Conservation (phyloP, 2,888 invertebrate species). For the Thalpophila matura region DNA sequence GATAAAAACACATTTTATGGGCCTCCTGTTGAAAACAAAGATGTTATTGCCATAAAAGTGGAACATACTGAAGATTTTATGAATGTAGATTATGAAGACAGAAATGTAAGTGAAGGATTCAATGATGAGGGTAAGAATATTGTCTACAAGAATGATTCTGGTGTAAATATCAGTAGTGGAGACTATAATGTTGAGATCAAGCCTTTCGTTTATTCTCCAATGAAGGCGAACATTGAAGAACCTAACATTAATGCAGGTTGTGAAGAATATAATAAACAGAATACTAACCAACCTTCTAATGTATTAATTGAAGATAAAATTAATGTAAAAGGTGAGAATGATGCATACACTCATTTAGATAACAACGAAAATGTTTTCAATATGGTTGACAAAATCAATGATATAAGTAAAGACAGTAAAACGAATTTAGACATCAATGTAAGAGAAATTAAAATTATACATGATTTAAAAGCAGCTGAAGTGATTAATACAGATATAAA, state of each 20-base stretch:
- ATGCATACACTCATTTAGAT: neutral
- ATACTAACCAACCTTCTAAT: too few relatives aligned
- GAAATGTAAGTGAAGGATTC: neutral
- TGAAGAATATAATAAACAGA: neutral
- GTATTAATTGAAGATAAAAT: neutral
- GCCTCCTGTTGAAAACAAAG: constrained; percentile 13
- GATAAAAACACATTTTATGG: constrained; percentile 42
- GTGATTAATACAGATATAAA: too few relatives aligned
- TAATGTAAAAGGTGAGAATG: neutral
- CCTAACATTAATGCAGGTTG: neutral
- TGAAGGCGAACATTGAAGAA: neutral
- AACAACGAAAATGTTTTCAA: neutral
- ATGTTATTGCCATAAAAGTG: neutral
- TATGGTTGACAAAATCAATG: neutral
- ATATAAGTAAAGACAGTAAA: neutral
- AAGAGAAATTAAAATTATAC: neutral
- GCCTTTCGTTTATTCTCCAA: neutral
- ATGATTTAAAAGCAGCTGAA: too few relatives aligned
- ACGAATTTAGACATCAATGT: neutral
- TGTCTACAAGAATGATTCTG: too few relatives aligned
- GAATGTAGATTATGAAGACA: neutral
- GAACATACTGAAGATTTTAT: neutral
- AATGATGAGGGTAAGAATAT: too few relatives aligned
- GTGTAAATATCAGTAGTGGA: neutral
- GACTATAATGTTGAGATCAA: neutral